Conservation (phyloP, 2,113 vertebrate genomes). For the Amblyornis subalaris region DNA sequence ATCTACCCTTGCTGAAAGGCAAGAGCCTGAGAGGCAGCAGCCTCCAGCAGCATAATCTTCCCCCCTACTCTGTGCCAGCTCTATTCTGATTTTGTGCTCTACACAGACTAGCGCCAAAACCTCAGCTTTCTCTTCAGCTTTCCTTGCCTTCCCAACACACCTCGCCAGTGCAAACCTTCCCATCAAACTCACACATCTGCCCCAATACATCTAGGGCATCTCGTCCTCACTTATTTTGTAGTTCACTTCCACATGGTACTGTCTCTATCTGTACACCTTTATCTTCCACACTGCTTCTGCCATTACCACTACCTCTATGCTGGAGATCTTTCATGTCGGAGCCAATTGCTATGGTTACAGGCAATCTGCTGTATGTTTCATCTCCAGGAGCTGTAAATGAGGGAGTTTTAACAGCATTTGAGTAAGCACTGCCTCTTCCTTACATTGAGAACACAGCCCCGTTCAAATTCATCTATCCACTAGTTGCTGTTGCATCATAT, state of each 20-base stretch:
- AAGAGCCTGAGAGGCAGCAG: neutral
- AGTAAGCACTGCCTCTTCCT: constrained; percentile 42
- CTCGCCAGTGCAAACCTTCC: neutral
- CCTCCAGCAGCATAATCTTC: neutral
- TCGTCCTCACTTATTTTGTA: neutral
- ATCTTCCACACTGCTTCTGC: constrained; percentile 54
- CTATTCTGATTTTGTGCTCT: neutral
- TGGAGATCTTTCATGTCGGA: constrained; percentile 58
- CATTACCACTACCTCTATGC: constrained; percentile 58
- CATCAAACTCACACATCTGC: neutral
- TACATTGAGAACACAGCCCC: neutral
- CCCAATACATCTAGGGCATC: neutral
- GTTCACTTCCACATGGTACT: constrained; percentile 25
- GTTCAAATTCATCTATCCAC: constrained; percentile 37
- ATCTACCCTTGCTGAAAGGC: neutral
- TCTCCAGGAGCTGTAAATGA: constrained; percentile 66
- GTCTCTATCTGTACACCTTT: constrained; percentile 34
- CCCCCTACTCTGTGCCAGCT: neutral
- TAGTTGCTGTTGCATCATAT: constrained; percentile 36
- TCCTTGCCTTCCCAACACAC: neutral
- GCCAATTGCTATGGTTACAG: constrained; percentile 69
- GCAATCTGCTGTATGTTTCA: constrained; percentile 63
- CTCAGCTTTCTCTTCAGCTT: neutral
- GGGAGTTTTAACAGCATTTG: constrained; percentile 55
- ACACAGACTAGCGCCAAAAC: neutral